Evolutionary conservation across 2,797 vertebrate genomes (phyloP).

Genomic region (Micromesistius poutassou): DNA sequence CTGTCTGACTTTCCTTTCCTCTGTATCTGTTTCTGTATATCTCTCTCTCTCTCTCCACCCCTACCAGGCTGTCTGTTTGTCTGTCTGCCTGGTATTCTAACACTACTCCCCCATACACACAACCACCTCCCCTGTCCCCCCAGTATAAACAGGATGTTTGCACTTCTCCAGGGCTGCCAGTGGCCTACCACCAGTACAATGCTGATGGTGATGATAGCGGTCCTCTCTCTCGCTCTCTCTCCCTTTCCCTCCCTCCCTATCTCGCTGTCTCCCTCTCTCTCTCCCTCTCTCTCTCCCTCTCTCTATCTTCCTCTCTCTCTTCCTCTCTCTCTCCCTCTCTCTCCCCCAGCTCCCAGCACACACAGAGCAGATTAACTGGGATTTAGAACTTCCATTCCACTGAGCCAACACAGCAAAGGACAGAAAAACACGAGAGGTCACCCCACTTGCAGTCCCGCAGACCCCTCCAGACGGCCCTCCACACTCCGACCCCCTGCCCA

Average conservation of each 20-base stretch:
- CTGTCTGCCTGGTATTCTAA: not conserved
- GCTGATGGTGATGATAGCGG: constrained; percentile 70
- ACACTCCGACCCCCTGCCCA: constrained; percentile 2
- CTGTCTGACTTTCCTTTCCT: not conserved
- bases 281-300: constrained; percentile 39
- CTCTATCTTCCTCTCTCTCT: constrained; percentile 40
- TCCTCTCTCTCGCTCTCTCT: constrained; percentile 43
- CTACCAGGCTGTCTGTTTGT: not conserved
- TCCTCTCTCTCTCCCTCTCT: not conserved
- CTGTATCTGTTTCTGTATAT: not conserved
- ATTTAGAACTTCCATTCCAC: constrained; percentile 63
- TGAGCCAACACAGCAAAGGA: constrained; percentile 55
- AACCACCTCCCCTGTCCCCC: not conserved
- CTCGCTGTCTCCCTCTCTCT: constrained; percentile 19
- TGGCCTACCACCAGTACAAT: constrained; percentile 54
- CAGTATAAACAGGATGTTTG: constrained; percentile 77
- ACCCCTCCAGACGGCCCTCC: constrained; percentile 8
- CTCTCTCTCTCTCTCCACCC: not conserved
- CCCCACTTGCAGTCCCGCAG: constrained; percentile 24
- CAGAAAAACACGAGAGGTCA: constrained; percentile 51
- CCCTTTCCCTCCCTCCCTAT: constrained; percentile 43
- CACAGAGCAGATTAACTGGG: constrained; percentile 67
- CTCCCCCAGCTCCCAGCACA: constrained; percentile 45
- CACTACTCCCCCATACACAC: constrained; percentile 4
- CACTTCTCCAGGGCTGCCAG: constrained; percentile 54